A percentile compares a stretch with the other conserved stretches of the same genome.
Conservation (phyloP, 1,140 invertebrate species). For the Antheraea pernyi region DNA sequence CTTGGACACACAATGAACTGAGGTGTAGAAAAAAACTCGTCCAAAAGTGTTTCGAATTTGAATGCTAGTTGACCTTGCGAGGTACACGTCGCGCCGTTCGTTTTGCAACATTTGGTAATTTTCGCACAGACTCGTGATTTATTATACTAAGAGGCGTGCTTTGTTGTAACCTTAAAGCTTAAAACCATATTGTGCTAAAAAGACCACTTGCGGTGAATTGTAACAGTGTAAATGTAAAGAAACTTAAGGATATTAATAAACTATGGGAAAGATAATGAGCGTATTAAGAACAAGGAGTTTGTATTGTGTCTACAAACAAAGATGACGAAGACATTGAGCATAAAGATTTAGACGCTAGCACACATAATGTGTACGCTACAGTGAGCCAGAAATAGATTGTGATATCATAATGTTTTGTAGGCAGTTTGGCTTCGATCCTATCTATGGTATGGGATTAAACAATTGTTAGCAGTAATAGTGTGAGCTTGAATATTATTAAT, state of each 20-base stretch:
- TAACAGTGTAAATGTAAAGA: slow-evolving; percentile 42
- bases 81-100: slow-evolving; percentile 31
- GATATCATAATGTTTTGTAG: slow-evolving; percentile 58
- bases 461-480: background rate
- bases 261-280: slow-evolving; percentile 37
- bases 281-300: slow-evolving; percentile 33
- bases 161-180: slow-evolving; percentile 45
- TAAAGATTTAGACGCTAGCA: slow-evolving; percentile 54
- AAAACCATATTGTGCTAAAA: slow-evolving; percentile 55
- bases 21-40: slow-evolving; percentile 33
- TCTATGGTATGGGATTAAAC: slow-evolving; percentile 4
- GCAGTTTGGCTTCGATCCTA: slow-evolving; percentile 37
- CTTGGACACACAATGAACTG: slow-evolving; percentile 35
- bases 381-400: slow-evolving; percentile 56
- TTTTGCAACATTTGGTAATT: slow-evolving; percentile 68
- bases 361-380: slow-evolving; percentile 30
- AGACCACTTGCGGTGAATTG: slow-evolving; percentile 66
- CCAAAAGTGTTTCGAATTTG: slow-evolving; percentile 28
- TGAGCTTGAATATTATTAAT: background rate
- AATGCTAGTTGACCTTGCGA: slow-evolving; percentile 52
- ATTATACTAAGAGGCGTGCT: slow-evolving; percentile 43
- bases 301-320: slow-evolving; percentile 34
- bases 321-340: slow-evolving; percentile 33
- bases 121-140: slow-evolving; percentile 67
- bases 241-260: slow-evolving; percentile 31